Evolutionary conservation across 2,113 vertebrate species (phyloP).

Genomic region (Gymnobelideus leadbeateri): DNA sequence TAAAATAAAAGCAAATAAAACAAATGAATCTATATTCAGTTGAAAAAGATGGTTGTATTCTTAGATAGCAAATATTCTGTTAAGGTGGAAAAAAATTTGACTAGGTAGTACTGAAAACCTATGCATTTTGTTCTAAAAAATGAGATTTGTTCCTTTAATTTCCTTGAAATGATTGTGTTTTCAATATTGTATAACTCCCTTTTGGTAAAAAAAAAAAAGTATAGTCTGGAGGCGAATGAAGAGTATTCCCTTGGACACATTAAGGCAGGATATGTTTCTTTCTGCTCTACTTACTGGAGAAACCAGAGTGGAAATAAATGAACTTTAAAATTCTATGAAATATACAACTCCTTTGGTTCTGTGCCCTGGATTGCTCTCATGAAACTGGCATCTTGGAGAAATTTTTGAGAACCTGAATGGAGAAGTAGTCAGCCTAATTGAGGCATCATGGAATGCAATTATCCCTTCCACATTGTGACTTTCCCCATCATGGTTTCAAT

Average conservation of each 20-base stretch:
- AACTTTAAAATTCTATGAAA: constrained; percentile 80
- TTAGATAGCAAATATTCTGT: constrained; percentile 3
- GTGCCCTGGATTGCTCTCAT: constrained; percentile 56
- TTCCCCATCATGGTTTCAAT: background rate
- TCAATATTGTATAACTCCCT: constrained; percentile 60
- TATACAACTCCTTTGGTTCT: constrained; percentile 66
- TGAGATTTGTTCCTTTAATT: constrained; percentile 65
- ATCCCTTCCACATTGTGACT: background rate
- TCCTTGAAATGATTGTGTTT: constrained; percentile 56
- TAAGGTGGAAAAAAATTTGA: background rate
- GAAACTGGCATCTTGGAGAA: constrained; percentile 67
- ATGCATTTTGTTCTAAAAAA: constrained; percentile 49
- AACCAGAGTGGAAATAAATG: constrained; percentile 79
- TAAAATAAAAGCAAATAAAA: constrained; percentile 64
- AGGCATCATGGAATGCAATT: background rate
- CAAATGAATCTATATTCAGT: background rate
- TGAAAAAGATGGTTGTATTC: constrained; percentile 30
- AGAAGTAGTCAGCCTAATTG: constrained; percentile 51
- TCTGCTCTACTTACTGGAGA: constrained; percentile 82
- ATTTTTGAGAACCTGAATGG: constrained; percentile 32
- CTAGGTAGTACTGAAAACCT: constrained; percentile 31
- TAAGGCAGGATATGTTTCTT: constrained; percentile 79
- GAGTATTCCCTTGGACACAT: constrained; percentile 78
- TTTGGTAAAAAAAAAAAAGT: constrained; percentile 29
- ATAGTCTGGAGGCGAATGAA: constrained; percentile 79